Evolutionary conservation across 2,113 vertebrate species (phyloP), one percentile per base, ranked within the genome.

Genomic region (Cheilinus undulatus): DNA sequence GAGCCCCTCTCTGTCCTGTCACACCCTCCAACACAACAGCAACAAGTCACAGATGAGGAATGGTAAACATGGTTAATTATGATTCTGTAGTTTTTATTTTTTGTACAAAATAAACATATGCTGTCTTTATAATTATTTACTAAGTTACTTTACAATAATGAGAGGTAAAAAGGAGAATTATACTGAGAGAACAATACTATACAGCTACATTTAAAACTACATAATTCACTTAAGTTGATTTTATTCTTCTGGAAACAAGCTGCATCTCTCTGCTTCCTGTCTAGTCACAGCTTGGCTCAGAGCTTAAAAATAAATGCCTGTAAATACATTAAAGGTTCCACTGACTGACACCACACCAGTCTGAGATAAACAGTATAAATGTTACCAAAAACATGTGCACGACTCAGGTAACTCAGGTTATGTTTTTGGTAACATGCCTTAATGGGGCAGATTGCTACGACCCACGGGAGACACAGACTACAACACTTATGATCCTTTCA

Each of bases 91-190:
- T 71, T 79, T 76, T 83, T 71, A 7, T 49, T 71, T 57, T 86
- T 88, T 91, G 81, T 91, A 90, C 84, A 92, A 92, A 92, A 91
- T 89, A 92, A 92, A 92, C 80, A 82, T 71, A 74, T 68, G 76
- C 51, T 61, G 58, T 83, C 57, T 86, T 88, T 79, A 73, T 64
- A 73, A 87, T 82, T 80, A 89, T 86, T 85, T 80, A 82, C 85
- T 83, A 88, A 65, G 68, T 83, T 86, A 88, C 76, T 85, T 87
- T 83, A 83, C 80, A 88, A 79, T 71, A 83, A 77, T 58, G 28
- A 86, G 82, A 85, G 73, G 75, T 82, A 80, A 85, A 82, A 84
- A 73, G 82, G 73, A 85, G 60, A 86, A 32, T 26, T 73, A 75
- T 85, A 86, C 34, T 9, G 57, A 86, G 60, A 77, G 75, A 84